These are phyloP conservation scores for Noturus placidus DNA, from an alignment of 2,113 vertebrate species.

Conservation along the genomic window DNA sequence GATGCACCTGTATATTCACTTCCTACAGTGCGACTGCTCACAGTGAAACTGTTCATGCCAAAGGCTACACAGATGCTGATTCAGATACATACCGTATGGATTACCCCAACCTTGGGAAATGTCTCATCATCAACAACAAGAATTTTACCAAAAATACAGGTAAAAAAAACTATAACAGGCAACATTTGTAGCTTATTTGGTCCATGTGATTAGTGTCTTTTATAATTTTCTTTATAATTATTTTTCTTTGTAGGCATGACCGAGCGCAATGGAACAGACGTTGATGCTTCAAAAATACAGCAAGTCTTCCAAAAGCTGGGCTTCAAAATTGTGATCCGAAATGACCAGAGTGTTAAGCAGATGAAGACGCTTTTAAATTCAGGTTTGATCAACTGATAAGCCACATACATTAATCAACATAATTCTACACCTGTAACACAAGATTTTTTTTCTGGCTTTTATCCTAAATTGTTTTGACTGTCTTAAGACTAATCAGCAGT, in stretches of 20 bases:
- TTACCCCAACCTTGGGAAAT: slow-evolving; percentile 76
- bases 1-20: not conserved
- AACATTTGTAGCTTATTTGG: not conserved
- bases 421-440: not conserved
- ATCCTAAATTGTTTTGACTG: not conserved
- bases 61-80: slow-evolving; percentile 32
- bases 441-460: not conserved
- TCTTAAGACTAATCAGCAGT: not conserved
- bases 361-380: slow-evolving; percentile 35
- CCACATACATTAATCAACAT: not conserved
- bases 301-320: slow-evolving; percentile 43
- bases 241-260: slow-evolving; percentile 42
- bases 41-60: not conserved
- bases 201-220: not conserved
- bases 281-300: slow-evolving; percentile 35
- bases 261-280: slow-evolving; percentile 50
- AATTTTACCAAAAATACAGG: slow-evolving; percentile 76
- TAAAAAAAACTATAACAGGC: slow-evolving; percentile 43
- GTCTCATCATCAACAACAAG: slow-evolving; percentile 85
- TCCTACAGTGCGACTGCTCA: not conserved
- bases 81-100: slow-evolving; percentile 75
- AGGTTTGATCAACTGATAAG: slow-evolving; percentile 29
- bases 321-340: slow-evolving; percentile 14
- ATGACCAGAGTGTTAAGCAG: slow-evolving; percentile 42
- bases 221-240: not conserved